Evolutionary conservation across 2,797 vertebrate genomes (phyloP).

Genomic region (Pelochelys cantorii): DNA sequence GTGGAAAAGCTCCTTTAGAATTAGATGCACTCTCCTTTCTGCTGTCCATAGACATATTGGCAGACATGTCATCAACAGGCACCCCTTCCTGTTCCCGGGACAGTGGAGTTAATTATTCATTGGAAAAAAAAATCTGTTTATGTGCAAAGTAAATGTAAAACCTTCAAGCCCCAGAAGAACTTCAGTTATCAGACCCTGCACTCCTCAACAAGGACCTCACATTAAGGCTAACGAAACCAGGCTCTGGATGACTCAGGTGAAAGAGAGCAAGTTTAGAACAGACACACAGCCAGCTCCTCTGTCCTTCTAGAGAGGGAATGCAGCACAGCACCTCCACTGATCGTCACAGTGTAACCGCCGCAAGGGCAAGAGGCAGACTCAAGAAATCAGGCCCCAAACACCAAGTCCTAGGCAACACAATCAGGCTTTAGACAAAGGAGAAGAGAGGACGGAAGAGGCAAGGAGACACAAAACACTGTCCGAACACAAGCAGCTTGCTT

Average conservation of each 20-base stretch:
- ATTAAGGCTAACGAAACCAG: not conserved
- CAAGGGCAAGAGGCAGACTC: not conserved
- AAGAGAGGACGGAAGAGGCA: fast-evolving
- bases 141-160: not conserved
- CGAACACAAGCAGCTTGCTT: not conserved
- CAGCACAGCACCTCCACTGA: not conserved
- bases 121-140: not conserved
- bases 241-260: not conserved
- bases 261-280: not conserved
- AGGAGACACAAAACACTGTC: not conserved
- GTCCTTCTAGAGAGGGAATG: not conserved
- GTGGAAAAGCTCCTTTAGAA: not conserved
- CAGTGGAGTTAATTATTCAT: not conserved
- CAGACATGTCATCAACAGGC: not conserved
- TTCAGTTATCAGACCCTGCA: not conserved
- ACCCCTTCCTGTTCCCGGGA: not conserved
- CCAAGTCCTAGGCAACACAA: not conserved
- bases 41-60: not conserved
- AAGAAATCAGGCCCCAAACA: not conserved
- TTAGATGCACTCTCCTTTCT: not conserved
- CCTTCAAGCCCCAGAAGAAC: not conserved
- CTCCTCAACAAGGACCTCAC: not conserved
- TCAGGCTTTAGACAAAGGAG: not conserved
- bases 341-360: not conserved
- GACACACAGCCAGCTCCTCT: not conserved